Conservation (phyloP, 2,113 vertebrate genomes). For the Apistogramma diplotaenia region DNA sequence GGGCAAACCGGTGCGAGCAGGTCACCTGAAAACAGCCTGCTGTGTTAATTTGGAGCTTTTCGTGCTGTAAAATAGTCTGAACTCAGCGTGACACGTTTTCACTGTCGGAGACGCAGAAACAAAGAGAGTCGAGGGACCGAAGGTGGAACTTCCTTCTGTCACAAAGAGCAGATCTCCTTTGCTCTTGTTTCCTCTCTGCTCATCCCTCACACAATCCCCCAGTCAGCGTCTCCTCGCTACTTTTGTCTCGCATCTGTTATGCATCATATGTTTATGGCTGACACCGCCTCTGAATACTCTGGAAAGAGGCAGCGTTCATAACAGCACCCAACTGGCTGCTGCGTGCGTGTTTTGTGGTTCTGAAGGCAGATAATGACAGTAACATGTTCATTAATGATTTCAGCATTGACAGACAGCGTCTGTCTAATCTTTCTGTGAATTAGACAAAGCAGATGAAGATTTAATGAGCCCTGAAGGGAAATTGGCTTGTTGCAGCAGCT, state of each 20-base stretch:
- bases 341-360: not conserved
- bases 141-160: constrained; percentile 27
- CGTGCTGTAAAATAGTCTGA: not conserved
- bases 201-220: not conserved
- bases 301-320: not conserved
- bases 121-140: not conserved
- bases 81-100: not conserved
- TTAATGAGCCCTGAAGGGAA: constrained; percentile 37
- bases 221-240: not conserved
- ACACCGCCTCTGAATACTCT: not conserved
- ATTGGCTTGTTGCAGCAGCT: not conserved
- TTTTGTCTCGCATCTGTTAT: not conserved
- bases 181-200: not conserved
- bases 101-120: not conserved
- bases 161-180: not conserved
- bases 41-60: not conserved
- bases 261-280: not conserved
- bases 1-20: not conserved
- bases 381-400: not conserved
- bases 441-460: constrained; percentile 16
- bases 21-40: not conserved
- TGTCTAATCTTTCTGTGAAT: not conserved
- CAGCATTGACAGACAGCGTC: not conserved
- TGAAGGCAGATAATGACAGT: not conserved
- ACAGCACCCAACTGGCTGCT: not conserved